These are phyloP conservation scores for Martes martes DNA, from an alignment of 2,113 vertebrate species.

Conservation along the genomic window DNA sequence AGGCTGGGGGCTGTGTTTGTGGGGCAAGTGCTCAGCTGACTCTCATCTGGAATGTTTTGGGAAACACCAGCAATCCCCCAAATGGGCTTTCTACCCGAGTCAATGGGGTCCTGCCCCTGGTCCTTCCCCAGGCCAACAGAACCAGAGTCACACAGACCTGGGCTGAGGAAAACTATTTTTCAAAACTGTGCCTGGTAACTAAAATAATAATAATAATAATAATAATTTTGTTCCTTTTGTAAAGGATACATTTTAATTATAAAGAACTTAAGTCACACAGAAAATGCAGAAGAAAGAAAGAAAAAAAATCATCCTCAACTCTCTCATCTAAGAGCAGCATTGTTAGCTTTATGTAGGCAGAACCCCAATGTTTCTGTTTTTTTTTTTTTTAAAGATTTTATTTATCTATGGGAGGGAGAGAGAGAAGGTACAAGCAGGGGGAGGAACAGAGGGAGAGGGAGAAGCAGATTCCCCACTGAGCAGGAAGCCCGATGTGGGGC, in stretches of 20 bases:
- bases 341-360: background rate
- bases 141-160: background rate
- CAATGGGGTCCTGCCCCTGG: background rate
- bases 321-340: background rate
- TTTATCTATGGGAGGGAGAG: background rate
- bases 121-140: background rate
- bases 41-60: background rate
- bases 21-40: background rate
- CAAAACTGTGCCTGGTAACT: background rate
- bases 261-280: background rate
- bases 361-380: background rate
- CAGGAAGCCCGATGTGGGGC: background rate
- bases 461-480: background rate
- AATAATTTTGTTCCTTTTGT: background rate
- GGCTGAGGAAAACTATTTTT: background rate
- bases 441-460: background rate
- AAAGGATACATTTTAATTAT: background rate
- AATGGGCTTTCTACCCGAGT: rapidly evolving
- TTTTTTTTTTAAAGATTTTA: too few species aligned
- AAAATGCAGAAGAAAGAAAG: background rate
- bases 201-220: background rate
- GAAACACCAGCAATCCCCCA: background rate
- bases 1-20: background rate
- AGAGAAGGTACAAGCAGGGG: background rate
- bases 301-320: background rate